Percentiles rank a stretch among this genome's conserved stretches.
These are phyloP conservation scores for Melanaphis sacchari DNA, from an alignment of 1,140 invertebrate genomes.

Conservation along the genomic window DNA sequence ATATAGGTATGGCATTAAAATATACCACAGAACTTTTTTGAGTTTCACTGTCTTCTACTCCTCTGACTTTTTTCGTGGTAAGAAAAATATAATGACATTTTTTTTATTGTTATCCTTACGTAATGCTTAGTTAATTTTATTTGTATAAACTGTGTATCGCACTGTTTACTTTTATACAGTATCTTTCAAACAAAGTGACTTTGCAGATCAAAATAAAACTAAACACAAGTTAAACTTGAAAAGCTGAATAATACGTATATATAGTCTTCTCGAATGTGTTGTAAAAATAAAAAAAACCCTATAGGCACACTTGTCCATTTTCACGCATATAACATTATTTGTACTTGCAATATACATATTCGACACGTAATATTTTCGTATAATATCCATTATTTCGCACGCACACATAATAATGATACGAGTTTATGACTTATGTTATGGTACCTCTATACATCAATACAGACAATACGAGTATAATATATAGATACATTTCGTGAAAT, in stretches of 20 bases:
- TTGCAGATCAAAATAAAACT: background rate
- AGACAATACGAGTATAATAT: background rate
- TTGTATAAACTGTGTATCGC: background rate
- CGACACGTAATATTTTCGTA: background rate
- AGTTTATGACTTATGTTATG: background rate
- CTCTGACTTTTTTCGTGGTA: too few species aligned
- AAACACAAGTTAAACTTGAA: background rate
- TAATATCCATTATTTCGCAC: constrained; percentile 4
- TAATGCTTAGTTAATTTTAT: background rate
- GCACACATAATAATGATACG: background rate
- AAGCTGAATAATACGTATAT: background rate
- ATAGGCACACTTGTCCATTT: background rate
- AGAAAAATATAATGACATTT: background rate
- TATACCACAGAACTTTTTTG: background rate
- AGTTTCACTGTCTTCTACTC: background rate
- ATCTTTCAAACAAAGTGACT: background rate
- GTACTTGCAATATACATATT: constrained; percentile 1
- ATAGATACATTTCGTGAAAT: background rate
- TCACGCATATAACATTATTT: background rate
- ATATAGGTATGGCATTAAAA: background rate
- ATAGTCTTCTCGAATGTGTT: background rate
- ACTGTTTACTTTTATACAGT: background rate
- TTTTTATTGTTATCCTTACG: background rate
- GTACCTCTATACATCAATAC: background rate
- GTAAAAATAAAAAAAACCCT: background rate